Evolutionary conservation across 2,888 invertebrate genomes (phyloP), one percentile per base, ranked within the genome.

Genomic region (Phragmatobia fuliginosa): DNA sequence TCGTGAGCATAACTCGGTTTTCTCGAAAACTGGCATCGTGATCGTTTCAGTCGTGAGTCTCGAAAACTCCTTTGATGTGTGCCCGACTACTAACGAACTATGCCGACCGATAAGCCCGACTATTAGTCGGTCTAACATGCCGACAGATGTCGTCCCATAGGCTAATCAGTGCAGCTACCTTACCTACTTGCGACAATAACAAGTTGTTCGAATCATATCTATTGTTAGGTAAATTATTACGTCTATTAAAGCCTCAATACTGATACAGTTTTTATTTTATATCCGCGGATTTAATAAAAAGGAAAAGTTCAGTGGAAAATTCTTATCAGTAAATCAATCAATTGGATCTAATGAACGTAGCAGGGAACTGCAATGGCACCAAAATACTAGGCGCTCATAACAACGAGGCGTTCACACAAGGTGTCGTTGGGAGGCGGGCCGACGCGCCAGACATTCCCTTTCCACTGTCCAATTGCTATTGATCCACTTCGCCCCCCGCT

Each of bases 381-480:
- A 78, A 74, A 85, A 86, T 92, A 94, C 94, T 87, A 94, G 94
- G 94, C 87, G 88, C 86, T 85, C 92, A 94, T 92, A 90, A 90
- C 89, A 88, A 86, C 89, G 81, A 94, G 94, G 93, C 93, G 94
- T 92, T 91, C 85, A 89, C 91, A 83, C 88, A 88, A 90, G 89
- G 91, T 90, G 89, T 88, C 85, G 85, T 83, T 87, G 86, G 90
- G 91, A 90, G 94, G 94, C 93, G 94, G 93, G 90, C 89, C 93
- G 85, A 85, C 88, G 83, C 87, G 89, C 91, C 90, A 92, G 91
- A 90, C 92, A 88, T 92, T 94, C 92, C 92, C 92, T 91, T 91
- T 87, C 86, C 85, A 89, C 86, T 90, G 90, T 83, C 94, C 93
- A 94, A 88, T 89, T 88, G 84, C 88, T 87, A 84, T 88, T 90